Evolutionary conservation across 2,797 vertebrate genomes (phyloP).

Genomic region (Lycodopsis pacificus): DNA sequence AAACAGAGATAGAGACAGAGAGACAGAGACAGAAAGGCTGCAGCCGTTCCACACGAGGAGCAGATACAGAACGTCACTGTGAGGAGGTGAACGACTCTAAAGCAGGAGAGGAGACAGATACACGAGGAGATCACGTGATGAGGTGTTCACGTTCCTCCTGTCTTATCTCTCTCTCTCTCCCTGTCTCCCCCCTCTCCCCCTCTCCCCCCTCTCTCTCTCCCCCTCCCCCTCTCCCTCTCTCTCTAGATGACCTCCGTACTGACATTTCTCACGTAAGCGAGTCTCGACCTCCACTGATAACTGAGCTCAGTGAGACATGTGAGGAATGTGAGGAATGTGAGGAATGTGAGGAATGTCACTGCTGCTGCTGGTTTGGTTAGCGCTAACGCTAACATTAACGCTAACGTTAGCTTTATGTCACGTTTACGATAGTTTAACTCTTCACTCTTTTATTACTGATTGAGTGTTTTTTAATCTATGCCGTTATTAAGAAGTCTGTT

Average conservation of each 20-base stretch:
- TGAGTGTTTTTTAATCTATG: too few relatives aligned
- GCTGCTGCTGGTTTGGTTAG: too few relatives aligned
- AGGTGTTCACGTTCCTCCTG: slow-evolving; percentile 79
- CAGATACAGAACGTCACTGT: slow-evolving; percentile 36
- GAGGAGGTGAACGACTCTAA: slow-evolving; percentile 3
- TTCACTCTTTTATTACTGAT: too few relatives aligned
- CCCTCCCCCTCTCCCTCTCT: too few relatives aligned
- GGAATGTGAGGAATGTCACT: too few relatives aligned
- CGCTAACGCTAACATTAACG: too few relatives aligned
- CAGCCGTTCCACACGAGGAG: slow-evolving; percentile 26
- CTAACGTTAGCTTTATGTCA: too few relatives aligned
- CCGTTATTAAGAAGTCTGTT: too few relatives aligned
- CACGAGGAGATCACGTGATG: slow-evolving; percentile 58
- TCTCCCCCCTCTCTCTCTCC: too few relatives aligned
- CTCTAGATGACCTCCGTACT: too few relatives aligned
- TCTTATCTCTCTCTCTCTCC: slow-evolving; percentile 49
- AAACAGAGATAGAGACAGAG: slow-evolving; percentile 2
- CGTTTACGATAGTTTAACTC: too few relatives aligned
- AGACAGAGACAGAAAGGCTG: slow-evolving; percentile 18
- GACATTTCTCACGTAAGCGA: slow-evolving; percentile 8
- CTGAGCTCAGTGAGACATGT: slow-evolving; percentile 1
- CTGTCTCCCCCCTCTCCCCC: too few relatives aligned
- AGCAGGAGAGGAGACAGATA: slow-evolving; percentile 30
- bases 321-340: not conserved
- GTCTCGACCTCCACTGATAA: slow-evolving; percentile 18